Evolutionary conservation across 2,113 vertebrate species (phyloP), one percentile per base, ranked within the genome.

Genomic region (Thryonomys swinderianus): DNA sequence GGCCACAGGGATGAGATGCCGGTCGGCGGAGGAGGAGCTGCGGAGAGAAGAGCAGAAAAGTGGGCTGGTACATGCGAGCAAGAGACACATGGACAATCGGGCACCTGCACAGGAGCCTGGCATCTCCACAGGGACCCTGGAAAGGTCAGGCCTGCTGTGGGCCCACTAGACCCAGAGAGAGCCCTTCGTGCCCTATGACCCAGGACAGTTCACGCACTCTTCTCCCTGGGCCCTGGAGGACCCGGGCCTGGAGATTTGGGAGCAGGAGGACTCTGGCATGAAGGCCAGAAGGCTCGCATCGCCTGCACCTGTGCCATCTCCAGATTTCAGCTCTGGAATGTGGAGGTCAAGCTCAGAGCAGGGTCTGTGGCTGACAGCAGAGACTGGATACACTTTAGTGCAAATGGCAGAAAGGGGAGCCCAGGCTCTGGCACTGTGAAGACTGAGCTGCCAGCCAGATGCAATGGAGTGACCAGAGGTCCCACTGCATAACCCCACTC

Each of bases 1-100:
- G 99, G 99, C 99, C 99, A 99, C 99, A 40, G 99, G 99, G 98
- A 99, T 99, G 97, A 99, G 99, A 97, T 99, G 99, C 98, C 99
- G 99, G 97, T 99, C 99, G 51, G 99, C 99, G 96, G 99, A 99
- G 76, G 99, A 99, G 93, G 99, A 99, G 98, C 99, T 99, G 98
- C 74, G 97, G 97, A 1, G 82, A 96, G 97, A 97, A 1, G 78
- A 96, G 97, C 97, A 97, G 95, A 98, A 92, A 98, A 82, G 97
- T 10, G 57, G 97, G 97, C 96, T 98, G 88, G 97, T 64, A 13
- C 1, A 42, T 55, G 40, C 97, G 78, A 85, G 97, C 59, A 82
- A 42, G 7, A 30, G 13, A 90, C 12, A 34, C 21, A 89, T n/a
- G n/a, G 59, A 95, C 91, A 95, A 97, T 96, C 95, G 11, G 0